Conservation (phyloP, 2,888 invertebrate species). For the Drosophila hamatofila region DNA sequence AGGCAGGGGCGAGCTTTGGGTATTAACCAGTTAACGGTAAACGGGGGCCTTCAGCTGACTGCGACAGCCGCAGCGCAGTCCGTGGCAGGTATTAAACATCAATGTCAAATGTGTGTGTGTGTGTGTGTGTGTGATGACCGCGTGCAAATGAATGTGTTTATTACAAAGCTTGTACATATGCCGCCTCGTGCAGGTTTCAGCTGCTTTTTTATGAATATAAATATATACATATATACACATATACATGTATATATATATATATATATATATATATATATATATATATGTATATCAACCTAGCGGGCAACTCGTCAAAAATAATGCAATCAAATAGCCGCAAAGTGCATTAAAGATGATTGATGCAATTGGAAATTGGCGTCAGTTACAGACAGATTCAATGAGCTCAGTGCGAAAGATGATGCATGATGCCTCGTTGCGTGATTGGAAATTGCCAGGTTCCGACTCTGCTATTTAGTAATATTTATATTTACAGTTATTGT, state of each 20-base stretch:
- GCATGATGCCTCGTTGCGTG: constrained; percentile 43
- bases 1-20: constrained; percentile 2
- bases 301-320: constrained; percentile 52
- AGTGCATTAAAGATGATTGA: constrained; percentile 60
- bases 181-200: constrained; percentile 9
- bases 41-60: constrained; percentile 32
- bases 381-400: constrained; percentile 36
- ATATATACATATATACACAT: constrained; percentile 3
- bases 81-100: constrained; percentile 48
- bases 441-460: constrained; percentile 13
- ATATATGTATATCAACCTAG: constrained; percentile 34
- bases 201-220: constrained; percentile 17
- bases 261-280: constrained; percentile 10
- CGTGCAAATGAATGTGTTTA: constrained; percentile 7
- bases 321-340: constrained; percentile 55
- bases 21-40: constrained; percentile 48
- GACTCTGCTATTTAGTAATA: constrained; percentile 2
- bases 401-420: constrained; percentile 18
- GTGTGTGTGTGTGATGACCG: constrained; percentile 43
- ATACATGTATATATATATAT: constrained; percentile 14
- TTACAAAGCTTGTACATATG: constrained; percentile 23
- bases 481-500: not conserved
- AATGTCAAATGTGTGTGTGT: constrained; percentile 48
- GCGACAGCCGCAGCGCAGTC: constrained; percentile 19
- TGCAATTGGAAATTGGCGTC: constrained; percentile 54